Percentiles rank a stretch among this genome's conserved stretches.
phyloP scores from a whole-genome alignment of 2,113 vertebrate species.

The Aldabrachelys gigantea region DNA sequence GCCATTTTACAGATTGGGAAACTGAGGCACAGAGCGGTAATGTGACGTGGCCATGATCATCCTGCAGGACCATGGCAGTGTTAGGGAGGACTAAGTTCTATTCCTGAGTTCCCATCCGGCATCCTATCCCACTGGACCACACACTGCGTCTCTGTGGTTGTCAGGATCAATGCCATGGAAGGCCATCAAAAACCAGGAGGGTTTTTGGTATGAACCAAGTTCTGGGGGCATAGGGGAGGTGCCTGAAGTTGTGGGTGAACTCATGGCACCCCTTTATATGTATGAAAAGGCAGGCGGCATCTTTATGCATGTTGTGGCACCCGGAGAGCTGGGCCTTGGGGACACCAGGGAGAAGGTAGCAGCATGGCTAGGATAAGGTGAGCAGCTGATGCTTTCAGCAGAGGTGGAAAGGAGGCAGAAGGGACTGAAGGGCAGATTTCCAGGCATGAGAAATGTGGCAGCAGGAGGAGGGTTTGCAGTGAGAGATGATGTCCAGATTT shows the following conservation, averaged over 20 bases:
- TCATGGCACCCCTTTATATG: not conserved
- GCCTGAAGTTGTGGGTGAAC: not conserved
- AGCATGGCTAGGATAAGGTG: not conserved
- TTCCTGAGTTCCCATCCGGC: not conserved
- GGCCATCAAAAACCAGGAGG: not conserved
- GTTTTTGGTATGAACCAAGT: not conserved
- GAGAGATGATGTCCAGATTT: not conserved
- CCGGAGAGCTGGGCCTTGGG: not conserved
- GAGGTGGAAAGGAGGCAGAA: not conserved
- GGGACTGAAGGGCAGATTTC: not conserved
- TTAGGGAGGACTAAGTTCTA: no score
- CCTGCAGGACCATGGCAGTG: not conserved
- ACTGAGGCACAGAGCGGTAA: not conserved
- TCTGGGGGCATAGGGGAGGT: not conserved
- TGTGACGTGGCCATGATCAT: not conserved
- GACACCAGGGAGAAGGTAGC: not conserved
- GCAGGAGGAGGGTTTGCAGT: not conserved
- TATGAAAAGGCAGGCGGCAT: not conserved
- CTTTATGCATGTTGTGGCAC: rapidly evolving
- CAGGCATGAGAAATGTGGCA: not conserved
- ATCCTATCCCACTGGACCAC: not conserved
- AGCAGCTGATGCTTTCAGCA: not conserved
- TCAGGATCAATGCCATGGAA: not conserved
- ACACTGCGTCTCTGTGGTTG: not conserved
- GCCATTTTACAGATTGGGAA: slow-evolving; percentile 3